Conservation (phyloP, 1,140 invertebrate genomes). For the Drosophila parvula region DNA sequence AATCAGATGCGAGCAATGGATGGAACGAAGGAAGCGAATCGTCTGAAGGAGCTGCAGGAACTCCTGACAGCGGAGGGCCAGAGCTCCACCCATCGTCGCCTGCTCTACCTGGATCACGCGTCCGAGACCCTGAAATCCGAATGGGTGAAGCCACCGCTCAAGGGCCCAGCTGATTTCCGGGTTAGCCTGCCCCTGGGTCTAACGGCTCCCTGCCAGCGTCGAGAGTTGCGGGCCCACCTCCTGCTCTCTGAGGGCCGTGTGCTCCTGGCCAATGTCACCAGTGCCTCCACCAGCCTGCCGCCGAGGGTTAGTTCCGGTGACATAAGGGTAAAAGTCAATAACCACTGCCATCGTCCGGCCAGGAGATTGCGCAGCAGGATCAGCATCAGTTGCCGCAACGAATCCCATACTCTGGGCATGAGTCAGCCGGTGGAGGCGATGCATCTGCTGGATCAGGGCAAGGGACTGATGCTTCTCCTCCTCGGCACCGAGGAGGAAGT, state of each 20-base stretch:
- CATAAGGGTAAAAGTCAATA: slow-evolving; percentile 52
- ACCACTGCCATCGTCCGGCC: slow-evolving; percentile 50
- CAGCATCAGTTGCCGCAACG: slow-evolving; percentile 48
- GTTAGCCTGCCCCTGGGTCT: not conserved
- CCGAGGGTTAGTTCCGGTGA: not conserved
- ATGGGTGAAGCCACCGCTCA: slow-evolving; percentile 23
- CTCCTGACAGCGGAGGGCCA: not conserved
- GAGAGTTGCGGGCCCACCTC: slow-evolving; percentile 39
- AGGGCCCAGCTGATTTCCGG: slow-evolving; percentile 8
- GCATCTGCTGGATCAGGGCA: slow-evolving; percentile 3
- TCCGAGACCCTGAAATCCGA: not conserved
- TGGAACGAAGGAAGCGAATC: not conserved
- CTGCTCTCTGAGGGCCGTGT: slow-evolving; percentile 16
- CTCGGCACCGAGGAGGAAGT: slow-evolving; percentile 66
- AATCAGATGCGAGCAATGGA: slow-evolving; percentile 8
- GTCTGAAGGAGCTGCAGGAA: slow-evolving; percentile 2
- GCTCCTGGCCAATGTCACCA: slow-evolving; percentile 35
- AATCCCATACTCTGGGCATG: slow-evolving; percentile 54
- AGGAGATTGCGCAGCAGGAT: slow-evolving; percentile 55
- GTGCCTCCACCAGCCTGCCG: slow-evolving; percentile 10
- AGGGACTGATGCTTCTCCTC: slow-evolving; percentile 33
- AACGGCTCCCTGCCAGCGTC: slow-evolving; percentile 32
- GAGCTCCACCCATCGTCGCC: slow-evolving; percentile 3
- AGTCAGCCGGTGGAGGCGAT: slow-evolving; percentile 54
- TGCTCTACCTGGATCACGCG: slow-evolving; percentile 70